These are phyloP conservation scores for Nomada lathburiana DNA, from an alignment of 2,888 invertebrate species.

Conservation along the genomic window DNA sequence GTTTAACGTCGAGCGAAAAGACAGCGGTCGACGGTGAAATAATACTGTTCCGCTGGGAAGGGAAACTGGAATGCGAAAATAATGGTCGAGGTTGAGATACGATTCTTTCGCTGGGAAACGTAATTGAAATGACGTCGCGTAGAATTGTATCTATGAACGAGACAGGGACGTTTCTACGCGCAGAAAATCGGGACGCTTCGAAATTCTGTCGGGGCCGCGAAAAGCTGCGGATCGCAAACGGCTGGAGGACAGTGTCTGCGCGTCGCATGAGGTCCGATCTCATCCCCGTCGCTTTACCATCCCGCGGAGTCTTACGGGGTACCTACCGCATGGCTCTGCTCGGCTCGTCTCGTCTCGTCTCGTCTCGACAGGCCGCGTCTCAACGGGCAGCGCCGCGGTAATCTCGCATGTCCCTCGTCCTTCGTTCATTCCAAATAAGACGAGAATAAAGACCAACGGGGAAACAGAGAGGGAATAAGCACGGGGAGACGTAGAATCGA, in stretches of 20 bases:
- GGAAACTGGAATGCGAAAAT: too few species aligned
- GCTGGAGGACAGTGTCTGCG: slow-evolving; percentile 50
- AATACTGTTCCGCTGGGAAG: too few species aligned
- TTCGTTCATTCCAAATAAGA: slow-evolving; percentile 71
- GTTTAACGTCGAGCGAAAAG: too few species aligned
- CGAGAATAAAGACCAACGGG: slow-evolving; percentile 58
- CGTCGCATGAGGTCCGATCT: slow-evolving; percentile 67
- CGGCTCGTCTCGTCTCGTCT: slow-evolving; percentile 45
- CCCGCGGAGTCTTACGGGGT: slow-evolving; percentile 65
- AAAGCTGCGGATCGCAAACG: slow-evolving; percentile 25
- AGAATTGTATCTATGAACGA: too few species aligned
- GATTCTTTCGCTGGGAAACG: too few species aligned
- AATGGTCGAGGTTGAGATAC: background rate
- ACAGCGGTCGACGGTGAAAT: too few species aligned
- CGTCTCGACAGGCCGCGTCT: slow-evolving; percentile 61
- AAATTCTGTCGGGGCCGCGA: too few species aligned
- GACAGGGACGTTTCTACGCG: background rate
- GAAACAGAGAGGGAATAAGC: slow-evolving; percentile 22
- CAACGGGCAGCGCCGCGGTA: slow-evolving; percentile 67
- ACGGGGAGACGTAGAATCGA: slow-evolving; percentile 59
- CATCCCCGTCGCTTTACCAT: slow-evolving; percentile 72
- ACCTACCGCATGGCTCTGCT: slow-evolving; percentile 67
- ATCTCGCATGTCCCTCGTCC: slow-evolving; percentile 71
- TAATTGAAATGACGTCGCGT: background rate
- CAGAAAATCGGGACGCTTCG: background rate